These are phyloP conservation scores for Hirundo rustica DNA, from an alignment of 2,797 vertebrate species.

Conservation along the genomic window DNA sequence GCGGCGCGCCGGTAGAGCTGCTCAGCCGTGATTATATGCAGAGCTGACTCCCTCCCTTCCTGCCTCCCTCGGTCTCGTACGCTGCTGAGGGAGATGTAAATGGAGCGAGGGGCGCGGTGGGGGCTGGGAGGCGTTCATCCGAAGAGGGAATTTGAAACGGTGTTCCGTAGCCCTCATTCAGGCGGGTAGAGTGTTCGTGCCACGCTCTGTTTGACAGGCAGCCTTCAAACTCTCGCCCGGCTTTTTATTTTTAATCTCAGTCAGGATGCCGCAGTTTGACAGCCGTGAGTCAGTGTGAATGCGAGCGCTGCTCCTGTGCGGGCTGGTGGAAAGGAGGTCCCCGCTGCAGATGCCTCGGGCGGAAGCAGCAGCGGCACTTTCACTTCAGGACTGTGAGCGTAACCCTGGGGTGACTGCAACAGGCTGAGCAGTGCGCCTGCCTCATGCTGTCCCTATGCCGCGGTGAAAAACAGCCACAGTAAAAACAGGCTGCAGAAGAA, in stretches of 20 bases:
- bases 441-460: accelerated
- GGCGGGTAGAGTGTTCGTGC: not conserved
- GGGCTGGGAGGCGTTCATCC: not conserved
- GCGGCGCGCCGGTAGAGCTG: not conserved
- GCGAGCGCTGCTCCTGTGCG: not conserved
- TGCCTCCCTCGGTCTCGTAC: accelerated
- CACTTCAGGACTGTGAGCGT: not conserved
- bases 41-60: accelerated
- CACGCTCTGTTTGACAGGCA: not conserved
- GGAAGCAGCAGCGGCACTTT: not conserved
- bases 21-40: accelerated
- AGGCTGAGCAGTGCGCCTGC: not conserved
- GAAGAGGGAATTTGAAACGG: not conserved
- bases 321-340: not conserved
- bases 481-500: not conserved
- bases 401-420: not conserved
- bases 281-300: not conserved
- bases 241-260: not conserved
- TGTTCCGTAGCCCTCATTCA: not conserved
- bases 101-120: not conserved
- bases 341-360: not conserved
- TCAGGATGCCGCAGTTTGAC: not conserved
- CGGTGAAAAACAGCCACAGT: not conserved
- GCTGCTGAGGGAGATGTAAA: not conserved
- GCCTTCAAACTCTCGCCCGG: not conserved